Evolutionary conservation across 2,797 vertebrate species (phyloP).

Genomic region (Bucorvus abyssinicus): DNA sequence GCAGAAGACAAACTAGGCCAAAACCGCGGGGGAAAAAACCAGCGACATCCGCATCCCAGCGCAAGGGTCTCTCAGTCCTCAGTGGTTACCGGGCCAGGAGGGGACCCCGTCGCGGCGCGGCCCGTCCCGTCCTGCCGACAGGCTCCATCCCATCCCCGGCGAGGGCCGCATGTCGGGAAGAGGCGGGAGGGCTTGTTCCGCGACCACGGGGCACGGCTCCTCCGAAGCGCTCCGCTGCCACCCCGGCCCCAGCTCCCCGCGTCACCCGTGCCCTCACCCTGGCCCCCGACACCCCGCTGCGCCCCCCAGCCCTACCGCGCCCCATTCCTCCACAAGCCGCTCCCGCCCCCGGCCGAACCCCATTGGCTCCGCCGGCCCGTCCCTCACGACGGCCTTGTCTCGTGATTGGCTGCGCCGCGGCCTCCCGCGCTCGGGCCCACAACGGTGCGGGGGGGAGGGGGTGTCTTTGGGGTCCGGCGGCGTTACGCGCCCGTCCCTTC

Average conservation of each 20-base stretch:
- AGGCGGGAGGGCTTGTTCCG: fast-evolving
- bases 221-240: too few species aligned
- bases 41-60: too few species aligned
- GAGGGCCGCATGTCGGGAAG: too few species aligned
- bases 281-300: not conserved
- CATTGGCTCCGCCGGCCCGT: constrained; percentile 14
- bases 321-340: not conserved
- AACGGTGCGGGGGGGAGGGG: not conserved
- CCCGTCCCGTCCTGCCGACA: not conserved
- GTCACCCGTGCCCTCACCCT: too few species aligned
- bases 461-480: not conserved
- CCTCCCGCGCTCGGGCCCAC: not conserved
- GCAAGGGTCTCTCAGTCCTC: fast-evolving
- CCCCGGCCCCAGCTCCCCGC: too few species aligned
- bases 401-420: not conserved
- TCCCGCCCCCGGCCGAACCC: not conserved
- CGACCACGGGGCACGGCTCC: too few species aligned
- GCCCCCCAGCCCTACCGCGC: not conserved
- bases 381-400: not conserved
- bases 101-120: too few species aligned
- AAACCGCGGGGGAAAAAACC: too few species aligned
- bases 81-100: fast-evolving
- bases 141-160: too few species aligned
- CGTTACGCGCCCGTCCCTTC: too few species aligned
- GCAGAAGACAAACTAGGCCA: not conserved